These are phyloP conservation scores for Miltochrista miniata DNA, from an alignment of 2,888 invertebrate species.

Conservation along the genomic window DNA sequence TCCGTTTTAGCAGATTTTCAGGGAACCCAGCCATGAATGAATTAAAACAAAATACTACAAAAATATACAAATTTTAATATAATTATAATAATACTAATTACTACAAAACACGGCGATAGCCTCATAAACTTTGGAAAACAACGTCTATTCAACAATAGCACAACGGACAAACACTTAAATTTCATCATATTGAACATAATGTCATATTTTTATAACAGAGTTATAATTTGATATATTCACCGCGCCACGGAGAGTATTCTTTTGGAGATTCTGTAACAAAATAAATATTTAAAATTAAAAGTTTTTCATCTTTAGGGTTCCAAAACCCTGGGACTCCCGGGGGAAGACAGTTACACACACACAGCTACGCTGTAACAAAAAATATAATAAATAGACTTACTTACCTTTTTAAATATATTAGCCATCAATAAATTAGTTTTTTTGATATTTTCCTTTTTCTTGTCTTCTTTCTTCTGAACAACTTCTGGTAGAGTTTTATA, in stretches of 20 bases:
- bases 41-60: slow-evolving; percentile 13
- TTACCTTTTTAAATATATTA: slow-evolving; percentile 89
- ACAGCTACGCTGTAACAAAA: too few relatives aligned
- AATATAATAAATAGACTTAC: too few relatives aligned
- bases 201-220: slow-evolving; percentile 82
- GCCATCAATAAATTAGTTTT: slow-evolving; percentile 90
- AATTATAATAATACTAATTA: slow-evolving; percentile 28
- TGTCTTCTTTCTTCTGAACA: slow-evolving; percentile 83
- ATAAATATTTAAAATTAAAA: neutral
- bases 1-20: too few relatives aligned
- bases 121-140: slow-evolving; percentile 30
- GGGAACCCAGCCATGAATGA: too few relatives aligned
- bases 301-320: too few relatives aligned
- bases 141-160: slow-evolving; percentile 20
- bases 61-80: slow-evolving; percentile 29
- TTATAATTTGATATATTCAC: slow-evolving; percentile 86
- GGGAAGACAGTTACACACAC: too few relatives aligned
- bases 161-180: slow-evolving; percentile 24
- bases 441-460: slow-evolving; percentile 84
- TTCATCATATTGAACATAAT: slow-evolving; percentile 29
- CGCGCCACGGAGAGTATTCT: slow-evolving; percentile 86
- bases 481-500: slow-evolving; percentile 90
- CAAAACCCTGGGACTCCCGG: too few relatives aligned
- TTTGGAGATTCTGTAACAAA: slow-evolving; percentile 86
- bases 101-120: slow-evolving; percentile 28